Evolutionary conservation across 2,113 vertebrate species (phyloP).

Genomic region (Podocnemis expansa): DNA sequence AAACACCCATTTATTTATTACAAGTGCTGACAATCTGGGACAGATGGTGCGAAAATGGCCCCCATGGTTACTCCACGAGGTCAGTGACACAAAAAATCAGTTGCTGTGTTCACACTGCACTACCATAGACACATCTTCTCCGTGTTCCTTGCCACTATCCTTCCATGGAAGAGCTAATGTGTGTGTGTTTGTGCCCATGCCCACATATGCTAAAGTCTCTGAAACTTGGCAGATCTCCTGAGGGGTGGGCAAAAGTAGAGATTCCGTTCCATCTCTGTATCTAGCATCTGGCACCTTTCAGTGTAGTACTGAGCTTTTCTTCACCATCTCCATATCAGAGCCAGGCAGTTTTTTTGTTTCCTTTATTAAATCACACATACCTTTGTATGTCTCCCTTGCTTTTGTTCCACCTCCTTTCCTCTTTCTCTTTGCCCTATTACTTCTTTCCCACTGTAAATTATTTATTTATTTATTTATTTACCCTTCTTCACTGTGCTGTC

Average conservation of each 20-base stretch:
- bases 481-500: no score
- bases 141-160: no score
- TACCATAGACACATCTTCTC: no score
- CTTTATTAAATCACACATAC: not conserved
- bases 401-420: not conserved
- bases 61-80: not conserved
- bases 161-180: no score
- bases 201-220: no score
- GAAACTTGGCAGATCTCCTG: not conserved
- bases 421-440: not conserved
- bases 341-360: fast-evolving
- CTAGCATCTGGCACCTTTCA: not conserved
- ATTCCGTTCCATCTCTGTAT: not conserved
- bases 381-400: not conserved
- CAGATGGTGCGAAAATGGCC: not conserved
- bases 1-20: not conserved
- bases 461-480: no score
- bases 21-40: not conserved
- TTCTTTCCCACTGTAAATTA: no score
- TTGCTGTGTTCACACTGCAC: no score
- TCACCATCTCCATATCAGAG: not conserved
- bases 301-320: not conserved
- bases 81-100: no score
- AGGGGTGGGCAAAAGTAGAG: not conserved
- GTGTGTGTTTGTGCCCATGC: no score